Base-by-base conservation (phyloP, 2,113 vertebrate species). In the Pagrus major region DNA sequence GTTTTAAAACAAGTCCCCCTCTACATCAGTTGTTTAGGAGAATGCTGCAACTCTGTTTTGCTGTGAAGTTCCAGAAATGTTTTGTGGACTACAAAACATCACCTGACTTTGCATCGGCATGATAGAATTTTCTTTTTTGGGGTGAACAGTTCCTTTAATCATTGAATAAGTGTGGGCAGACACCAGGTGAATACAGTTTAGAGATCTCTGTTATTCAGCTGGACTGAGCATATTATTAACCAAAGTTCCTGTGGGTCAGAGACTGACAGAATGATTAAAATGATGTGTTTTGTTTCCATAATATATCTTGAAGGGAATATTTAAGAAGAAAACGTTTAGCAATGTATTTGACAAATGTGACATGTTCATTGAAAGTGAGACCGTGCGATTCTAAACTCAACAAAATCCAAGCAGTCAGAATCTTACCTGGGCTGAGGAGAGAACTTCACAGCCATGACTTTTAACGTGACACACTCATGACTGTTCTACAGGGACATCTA, bases 401-500 rank as follows among this genome's bases (percentile, higher is more conserved):
- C 8, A 41, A 29, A 18, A n/a, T 29, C 4, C n/a, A 58, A 56
- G 6, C 1, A 35, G 9, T 20, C 4, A 15, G 14, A 54, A 35
- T 42, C 12, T 23, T 11, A 58, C n/a, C 16, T 16, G n/a, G 10
- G 6, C 21, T 21, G 25, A 55, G 11, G 9, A 29, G 16, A 35
- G 1, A 3, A 4, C 47, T 16, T 41, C 23, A 56, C 12, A 9
- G 25, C 16, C 1, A 2, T 31, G 16, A 5, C 4, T 21, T 37
- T 18, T 27, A 15, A 63, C 31, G 15, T 5, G 23, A 6, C 31
- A 31, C 6, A 7, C 21, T 35, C 1, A 25, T 0, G n/a, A n/a
- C n/a, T n/a, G 0, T 27, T 12, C 54, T 41, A 67, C 18, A 5
- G 25, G 6, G 82, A 84, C 87, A 81, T 73, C 87, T 82, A 77